A percentile compares a stretch with the other conserved stretches of the same genome.
These are phyloP conservation scores for Standfussiana lucernea DNA, from an alignment of 2,888 invertebrate species.

Conservation along the genomic window DNA sequence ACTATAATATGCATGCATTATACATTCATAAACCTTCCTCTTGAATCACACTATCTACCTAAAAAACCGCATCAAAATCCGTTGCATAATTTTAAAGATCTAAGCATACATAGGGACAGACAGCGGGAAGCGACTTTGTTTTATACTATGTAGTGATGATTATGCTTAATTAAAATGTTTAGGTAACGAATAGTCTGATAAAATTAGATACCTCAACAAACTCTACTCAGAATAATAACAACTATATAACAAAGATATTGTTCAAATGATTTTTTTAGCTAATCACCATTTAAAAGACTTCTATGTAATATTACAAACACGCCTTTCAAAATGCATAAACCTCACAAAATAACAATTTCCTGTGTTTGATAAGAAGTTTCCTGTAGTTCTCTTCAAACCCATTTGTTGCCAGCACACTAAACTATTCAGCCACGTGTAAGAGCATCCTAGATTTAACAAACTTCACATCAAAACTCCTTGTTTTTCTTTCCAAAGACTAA, in stretches of 20 bases:
- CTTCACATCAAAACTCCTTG: conserved; percentile 12
- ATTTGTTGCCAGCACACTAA: background rate
- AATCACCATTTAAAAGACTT: background rate
- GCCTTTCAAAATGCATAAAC: background rate
- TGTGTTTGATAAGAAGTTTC: background rate
- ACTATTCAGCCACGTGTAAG: background rate
- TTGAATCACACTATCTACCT: too few species aligned
- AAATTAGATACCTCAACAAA: too few species aligned
- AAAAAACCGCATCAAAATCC: too few species aligned
- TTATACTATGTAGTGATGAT: too few species aligned
- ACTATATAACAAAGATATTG: background rate
- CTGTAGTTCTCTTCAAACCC: too few species aligned
- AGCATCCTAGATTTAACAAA: conserved; percentile 11
- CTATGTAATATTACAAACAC: background rate
- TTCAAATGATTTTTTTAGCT: background rate
- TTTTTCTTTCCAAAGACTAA: conserved; percentile 7
- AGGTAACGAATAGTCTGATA: too few species aligned
- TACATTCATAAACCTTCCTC: too few species aligned
- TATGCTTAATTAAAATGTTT: too few species aligned
- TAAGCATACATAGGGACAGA: too few species aligned
- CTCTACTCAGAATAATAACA: background rate
- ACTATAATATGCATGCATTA: too few species aligned
- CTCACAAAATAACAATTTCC: background rate
- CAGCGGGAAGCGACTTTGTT: too few species aligned
- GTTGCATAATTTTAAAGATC: too few species aligned